Evolutionary conservation across 2,113 vertebrate species (phyloP).

Genomic region (Pelecanoides urinatrix): DNA sequence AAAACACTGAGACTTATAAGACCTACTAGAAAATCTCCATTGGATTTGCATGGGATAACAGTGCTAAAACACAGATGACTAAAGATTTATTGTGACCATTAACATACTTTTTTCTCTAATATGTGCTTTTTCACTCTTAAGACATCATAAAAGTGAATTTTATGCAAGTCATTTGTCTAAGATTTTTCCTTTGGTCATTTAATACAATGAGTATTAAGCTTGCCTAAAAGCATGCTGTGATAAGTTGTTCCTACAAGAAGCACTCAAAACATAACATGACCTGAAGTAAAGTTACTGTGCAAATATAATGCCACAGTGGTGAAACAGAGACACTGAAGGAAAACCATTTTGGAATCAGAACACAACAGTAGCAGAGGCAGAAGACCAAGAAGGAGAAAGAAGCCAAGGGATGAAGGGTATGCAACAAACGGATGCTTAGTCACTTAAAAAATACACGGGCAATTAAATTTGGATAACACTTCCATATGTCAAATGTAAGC

Average conservation of each 20-base stretch:
- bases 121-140: background rate
- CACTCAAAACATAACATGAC: background rate
- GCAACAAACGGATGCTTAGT: background rate
- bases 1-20: background rate
- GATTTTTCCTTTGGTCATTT: background rate
- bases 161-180: background rate
- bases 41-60: background rate
- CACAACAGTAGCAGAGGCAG: background rate
- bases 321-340: background rate
- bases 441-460: background rate
- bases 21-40: background rate
- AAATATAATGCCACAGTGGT: background rate
- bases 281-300: background rate
- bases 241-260: background rate
- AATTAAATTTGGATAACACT: background rate
- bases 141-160: background rate
- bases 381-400: background rate
- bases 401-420: background rate
- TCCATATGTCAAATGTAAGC: background rate
- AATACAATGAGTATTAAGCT: background rate
- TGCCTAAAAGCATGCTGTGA: background rate
- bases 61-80: background rate
- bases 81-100: background rate
- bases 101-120: background rate
- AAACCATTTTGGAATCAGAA: background rate